Percentiles rank a stretch among this genome's conserved stretches.
These are phyloP conservation scores for Carcharodon carcharias DNA, from an alignment of 2,797 vertebrate genomes.

Conservation along the genomic window DNA sequence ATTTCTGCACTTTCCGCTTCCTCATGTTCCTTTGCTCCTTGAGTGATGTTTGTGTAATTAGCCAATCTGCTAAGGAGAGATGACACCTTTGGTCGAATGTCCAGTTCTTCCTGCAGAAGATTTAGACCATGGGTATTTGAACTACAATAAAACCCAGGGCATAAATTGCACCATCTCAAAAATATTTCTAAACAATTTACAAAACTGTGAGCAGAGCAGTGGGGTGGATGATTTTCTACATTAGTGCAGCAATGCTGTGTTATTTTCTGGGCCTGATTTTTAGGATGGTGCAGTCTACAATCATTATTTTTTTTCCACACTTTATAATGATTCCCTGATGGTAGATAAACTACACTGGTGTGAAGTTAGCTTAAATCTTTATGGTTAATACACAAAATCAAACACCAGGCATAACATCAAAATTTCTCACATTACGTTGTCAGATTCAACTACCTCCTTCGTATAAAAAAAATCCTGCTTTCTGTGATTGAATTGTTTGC, in stretches of 20 bases:
- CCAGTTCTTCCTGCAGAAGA: slow-evolving; percentile 82
- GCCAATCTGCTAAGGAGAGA: slow-evolving; percentile 92
- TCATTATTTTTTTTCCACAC: neutral
- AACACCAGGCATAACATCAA: neutral
- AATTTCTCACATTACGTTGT: neutral
- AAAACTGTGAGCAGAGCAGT: neutral
- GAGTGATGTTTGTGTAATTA: slow-evolving; percentile 92
- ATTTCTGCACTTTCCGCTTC: slow-evolving; percentile 80
- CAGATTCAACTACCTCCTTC: neutral
- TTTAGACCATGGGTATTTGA: neutral
- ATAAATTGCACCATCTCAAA: neutral
- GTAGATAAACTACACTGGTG: neutral
- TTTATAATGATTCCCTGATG: neutral
- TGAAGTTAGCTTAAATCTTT: neutral
- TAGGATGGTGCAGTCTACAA: neutral
- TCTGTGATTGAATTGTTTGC: neutral
- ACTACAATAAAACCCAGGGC: neutral
- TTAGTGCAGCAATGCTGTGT: neutral
- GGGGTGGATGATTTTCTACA: neutral
- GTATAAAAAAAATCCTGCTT: neutral
- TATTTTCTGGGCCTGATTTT: neutral
- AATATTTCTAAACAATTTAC: neutral
- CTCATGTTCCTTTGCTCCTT: slow-evolving; percentile 94
- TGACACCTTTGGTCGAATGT: slow-evolving; percentile 96
- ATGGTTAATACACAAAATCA: neutral